These are phyloP conservation scores for Lepidonotus clava DNA, from an alignment of 2,888 invertebrate species.

Conservation along the genomic window DNA sequence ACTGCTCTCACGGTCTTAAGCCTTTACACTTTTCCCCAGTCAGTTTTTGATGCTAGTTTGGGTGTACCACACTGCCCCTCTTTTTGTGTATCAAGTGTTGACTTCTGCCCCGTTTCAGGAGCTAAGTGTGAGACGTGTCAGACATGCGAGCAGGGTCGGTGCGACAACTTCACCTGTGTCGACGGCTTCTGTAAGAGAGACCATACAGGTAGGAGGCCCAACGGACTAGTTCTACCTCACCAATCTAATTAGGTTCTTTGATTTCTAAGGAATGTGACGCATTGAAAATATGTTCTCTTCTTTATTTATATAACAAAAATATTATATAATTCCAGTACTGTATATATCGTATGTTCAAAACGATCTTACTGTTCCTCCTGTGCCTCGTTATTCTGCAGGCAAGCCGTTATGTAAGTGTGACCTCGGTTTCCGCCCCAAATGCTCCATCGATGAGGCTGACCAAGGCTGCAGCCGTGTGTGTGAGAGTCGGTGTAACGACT, in stretches of 20 bases:
- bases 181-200: constrained; percentile 40
- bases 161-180: constrained; percentile 3
- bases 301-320: no score
- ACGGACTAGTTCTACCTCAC: no score
- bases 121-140: constrained; percentile 16
- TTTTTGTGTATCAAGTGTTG: neutral
- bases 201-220: neutral
- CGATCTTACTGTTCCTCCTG: no score
- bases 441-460: neutral
- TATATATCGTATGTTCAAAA: no score
- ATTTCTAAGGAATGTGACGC: no score
- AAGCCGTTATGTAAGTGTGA: constrained; percentile 4
- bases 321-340: no score
- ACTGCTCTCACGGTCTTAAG: neutral
- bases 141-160: neutral
- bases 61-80: neutral
- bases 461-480: constrained; percentile 22
- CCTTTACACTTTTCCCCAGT: neutral
- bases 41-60: neutral
- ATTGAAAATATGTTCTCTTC: no score
- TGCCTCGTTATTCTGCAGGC: no score
- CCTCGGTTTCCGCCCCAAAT: constrained; percentile 3
- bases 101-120: neutral
- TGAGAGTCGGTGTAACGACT: constrained; percentile 8
- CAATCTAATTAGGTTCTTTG: no score